phyloP scores from a whole-genome alignment of 2,797 vertebrate genomes.

The Manis javanica region DNA sequence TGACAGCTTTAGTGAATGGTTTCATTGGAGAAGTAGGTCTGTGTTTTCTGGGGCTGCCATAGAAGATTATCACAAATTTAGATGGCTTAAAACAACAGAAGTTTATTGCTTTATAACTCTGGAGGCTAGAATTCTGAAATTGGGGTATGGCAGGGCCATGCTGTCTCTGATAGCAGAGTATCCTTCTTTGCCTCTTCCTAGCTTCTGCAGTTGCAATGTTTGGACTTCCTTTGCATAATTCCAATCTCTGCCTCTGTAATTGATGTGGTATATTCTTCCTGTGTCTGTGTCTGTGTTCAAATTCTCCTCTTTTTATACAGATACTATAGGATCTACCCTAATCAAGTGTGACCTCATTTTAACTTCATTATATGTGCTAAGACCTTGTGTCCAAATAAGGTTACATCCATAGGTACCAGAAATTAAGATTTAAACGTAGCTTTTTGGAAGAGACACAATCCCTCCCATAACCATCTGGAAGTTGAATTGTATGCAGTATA shows the following conservation, averaged over 20 bases:
- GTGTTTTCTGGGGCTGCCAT: neutral
- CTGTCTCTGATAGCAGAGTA: neutral
- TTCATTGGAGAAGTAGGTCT: neutral
- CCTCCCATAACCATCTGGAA: neutral
- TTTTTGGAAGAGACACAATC: neutral
- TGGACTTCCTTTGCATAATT: neutral
- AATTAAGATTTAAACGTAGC: neutral
- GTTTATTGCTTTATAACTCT: neutral
- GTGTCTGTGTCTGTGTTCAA: neutral
- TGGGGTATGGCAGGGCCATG: neutral
- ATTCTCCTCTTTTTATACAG: neutral
- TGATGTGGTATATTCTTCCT: neutral
- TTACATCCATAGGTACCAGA: neutral
- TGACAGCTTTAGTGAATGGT: neutral
- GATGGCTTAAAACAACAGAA: neutral
- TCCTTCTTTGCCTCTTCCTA: neutral
- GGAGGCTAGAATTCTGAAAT: neutral
- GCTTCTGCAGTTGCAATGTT: neutral
- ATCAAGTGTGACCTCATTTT: neutral
- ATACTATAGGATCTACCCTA: neutral
- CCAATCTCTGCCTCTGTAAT: neutral
- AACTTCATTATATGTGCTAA: neutral
- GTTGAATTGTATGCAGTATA: neutral
- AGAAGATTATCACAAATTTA: neutral
- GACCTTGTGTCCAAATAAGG: neutral